These are phyloP conservation scores for Pristionchus maxplancki DNA, from an alignment of 2,888 invertebrate species.

Conservation along the genomic window DNA sequence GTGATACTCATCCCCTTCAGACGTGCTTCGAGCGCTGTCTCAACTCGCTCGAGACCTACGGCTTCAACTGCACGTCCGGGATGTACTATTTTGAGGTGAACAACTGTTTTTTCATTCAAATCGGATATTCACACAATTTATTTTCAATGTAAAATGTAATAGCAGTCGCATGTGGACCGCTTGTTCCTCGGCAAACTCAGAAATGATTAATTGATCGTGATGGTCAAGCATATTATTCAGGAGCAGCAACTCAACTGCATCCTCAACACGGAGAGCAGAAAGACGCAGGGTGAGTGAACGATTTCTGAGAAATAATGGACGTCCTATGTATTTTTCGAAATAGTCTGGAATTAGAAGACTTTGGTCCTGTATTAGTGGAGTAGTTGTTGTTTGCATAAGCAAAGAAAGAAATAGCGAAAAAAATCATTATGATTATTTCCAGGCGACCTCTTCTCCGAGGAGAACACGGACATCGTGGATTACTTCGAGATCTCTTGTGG, in stretches of 20 bases:
- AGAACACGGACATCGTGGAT: constrained; percentile 77
- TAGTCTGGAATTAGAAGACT: no score
- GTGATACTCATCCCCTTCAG: background rate
- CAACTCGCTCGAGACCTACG: constrained; percentile 73
- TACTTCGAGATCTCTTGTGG: constrained; percentile 75
- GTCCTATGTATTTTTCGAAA: no score
- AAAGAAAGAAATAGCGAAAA: no score
- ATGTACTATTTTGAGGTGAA: constrained; percentile 77
- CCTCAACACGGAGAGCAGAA: constrained; percentile 74
- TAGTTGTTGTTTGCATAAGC: no score
- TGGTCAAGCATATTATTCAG: constrained; percentile 20
- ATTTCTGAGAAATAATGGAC: no score
- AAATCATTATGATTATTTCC: background rate
- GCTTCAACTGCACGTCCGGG: constrained; percentile 76
- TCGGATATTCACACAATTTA: background rate
- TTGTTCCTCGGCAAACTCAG: no score
- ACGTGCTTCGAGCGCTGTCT: constrained; percentile 77
- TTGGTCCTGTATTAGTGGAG: no score
- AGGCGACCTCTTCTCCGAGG: constrained; percentile 71
- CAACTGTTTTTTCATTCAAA: background rate
- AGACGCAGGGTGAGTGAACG: constrained; percentile 64
- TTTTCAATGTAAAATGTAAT: no score
- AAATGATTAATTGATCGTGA: no score
- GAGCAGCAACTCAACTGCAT: constrained; percentile 77
- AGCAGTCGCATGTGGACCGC: no score